Conservation (phyloP, 1,140 invertebrate genomes). For the Coboldia fuscipes region DNA sequence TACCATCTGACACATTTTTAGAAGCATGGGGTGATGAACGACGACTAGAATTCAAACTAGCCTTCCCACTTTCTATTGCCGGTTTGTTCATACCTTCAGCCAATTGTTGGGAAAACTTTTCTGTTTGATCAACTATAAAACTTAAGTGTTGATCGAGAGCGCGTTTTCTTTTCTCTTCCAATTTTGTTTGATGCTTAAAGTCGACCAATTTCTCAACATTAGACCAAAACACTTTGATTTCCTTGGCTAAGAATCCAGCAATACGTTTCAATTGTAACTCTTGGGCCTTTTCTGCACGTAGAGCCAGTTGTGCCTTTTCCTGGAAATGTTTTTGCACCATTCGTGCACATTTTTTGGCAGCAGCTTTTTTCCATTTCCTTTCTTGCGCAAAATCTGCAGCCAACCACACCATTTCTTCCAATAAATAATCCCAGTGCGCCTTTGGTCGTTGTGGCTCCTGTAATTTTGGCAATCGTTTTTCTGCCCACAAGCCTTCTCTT, state of each 20-base stretch:
- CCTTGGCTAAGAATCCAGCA: conserved; percentile 76
- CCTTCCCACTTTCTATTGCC: conserved; percentile 8
- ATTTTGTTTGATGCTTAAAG: conserved; percentile 75
- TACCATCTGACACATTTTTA: conserved; percentile 24
- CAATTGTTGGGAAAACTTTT: conserved; percentile 85
- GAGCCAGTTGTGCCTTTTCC: conserved; percentile 73
- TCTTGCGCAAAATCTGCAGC: conserved; percentile 94
- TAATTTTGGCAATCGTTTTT: conserved; percentile 76
- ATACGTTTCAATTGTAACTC: conserved; percentile 68
- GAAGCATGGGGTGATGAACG: conserved; percentile 22
- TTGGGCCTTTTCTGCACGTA: conserved; percentile 81
- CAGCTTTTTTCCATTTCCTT: conserved; percentile 90
- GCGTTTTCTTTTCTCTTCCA: conserved; percentile 89
- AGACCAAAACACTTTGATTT: conserved; percentile 86
- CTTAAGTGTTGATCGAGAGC: conserved; percentile 92
- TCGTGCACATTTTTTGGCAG: conserved; percentile 75
- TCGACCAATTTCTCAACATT: conserved; percentile 96
- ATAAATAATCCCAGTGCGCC: conserved; percentile 95
- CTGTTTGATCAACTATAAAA: conserved; percentile 96
- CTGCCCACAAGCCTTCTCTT: conserved; percentile 82
- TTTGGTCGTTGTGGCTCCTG: conserved; percentile 75
- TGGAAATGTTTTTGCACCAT: conserved; percentile 94
- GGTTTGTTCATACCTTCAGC: conserved; percentile 51
- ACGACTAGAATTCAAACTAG: conserved; percentile 10
- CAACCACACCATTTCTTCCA: conserved; percentile 98